Percentiles rank a stretch among this genome's conserved stretches.
phyloP scores from a whole-genome alignment of 2,113 vertebrate genomes.

The Callospermophilus lateralis region DNA sequence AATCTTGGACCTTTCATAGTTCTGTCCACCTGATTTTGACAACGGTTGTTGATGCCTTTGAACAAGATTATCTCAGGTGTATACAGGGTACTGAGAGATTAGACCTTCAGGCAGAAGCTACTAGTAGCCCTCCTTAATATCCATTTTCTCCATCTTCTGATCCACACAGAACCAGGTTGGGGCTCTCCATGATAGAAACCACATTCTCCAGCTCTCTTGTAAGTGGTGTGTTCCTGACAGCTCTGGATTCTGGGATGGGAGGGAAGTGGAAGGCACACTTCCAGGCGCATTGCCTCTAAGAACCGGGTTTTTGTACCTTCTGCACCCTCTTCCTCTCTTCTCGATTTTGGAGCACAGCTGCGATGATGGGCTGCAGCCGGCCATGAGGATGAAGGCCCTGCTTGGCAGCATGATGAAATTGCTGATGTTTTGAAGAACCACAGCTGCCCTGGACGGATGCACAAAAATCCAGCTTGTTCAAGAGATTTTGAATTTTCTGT shows the following conservation, averaged over 20 bases:
- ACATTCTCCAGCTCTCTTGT: not conserved
- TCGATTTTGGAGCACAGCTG: not conserved
- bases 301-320: fast-evolving
- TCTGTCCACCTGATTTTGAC: not conserved
- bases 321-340: not conserved
- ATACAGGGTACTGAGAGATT: not conserved
- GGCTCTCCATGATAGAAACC: not conserved
- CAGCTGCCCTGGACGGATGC: not conserved
- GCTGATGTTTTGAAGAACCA: not conserved
- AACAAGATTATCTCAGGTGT: not conserved
- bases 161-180: not conserved
- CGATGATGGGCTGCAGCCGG: fast-evolving
- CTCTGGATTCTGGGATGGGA: not conserved
- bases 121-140: not conserved
- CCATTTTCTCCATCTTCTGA: not conserved
- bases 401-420: too few relatives aligned
- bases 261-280: not conserved
- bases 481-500: not conserved
- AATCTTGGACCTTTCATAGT: not conserved
- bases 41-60: not conserved
- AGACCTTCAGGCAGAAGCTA: not conserved
- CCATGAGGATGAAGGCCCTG: fast-evolving
- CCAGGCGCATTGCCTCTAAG: fast-evolving
- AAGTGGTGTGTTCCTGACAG: fast-evolving
- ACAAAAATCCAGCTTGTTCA: not conserved